Conservation (phyloP, 2,888 invertebrate genomes). For the Timema cristinae region DNA sequence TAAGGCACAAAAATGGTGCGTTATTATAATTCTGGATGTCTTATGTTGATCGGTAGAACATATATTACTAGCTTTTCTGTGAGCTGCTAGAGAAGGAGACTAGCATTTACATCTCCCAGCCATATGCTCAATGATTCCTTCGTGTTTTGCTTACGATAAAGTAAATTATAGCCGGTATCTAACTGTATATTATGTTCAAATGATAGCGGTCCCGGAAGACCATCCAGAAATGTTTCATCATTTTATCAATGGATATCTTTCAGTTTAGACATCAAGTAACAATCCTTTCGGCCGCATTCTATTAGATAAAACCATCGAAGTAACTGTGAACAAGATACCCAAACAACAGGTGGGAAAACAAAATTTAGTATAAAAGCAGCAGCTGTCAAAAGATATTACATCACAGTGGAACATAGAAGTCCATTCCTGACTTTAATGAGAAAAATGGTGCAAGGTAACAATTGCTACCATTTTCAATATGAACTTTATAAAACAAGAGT, state of each 20-base stretch:
- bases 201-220: not conserved
- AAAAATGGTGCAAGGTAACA: too few species aligned
- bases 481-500: too few species aligned
- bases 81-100: conserved; percentile 4
- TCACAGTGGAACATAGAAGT: not conserved
- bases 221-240: not conserved
- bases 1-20: not conserved
- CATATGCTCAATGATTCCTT: not conserved
- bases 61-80: not conserved
- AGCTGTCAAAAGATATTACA: not conserved
- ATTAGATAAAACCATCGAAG: not conserved
- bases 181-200: not conserved
- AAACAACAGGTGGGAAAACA: not conserved
- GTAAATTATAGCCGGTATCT: not conserved
- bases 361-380: too few species aligned
- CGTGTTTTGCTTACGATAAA: not conserved
- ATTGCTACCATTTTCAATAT: too few species aligned
- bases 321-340: not conserved
- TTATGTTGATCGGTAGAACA: not conserved
- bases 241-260: not conserved
- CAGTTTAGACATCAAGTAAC: not conserved
- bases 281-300: not conserved
- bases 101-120: not conserved
- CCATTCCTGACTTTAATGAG: not conserved
- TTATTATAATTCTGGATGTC: not conserved